Evolutionary conservation across 2,113 vertebrate genomes (phyloP).

Genomic region (Pipa parva): DNA sequence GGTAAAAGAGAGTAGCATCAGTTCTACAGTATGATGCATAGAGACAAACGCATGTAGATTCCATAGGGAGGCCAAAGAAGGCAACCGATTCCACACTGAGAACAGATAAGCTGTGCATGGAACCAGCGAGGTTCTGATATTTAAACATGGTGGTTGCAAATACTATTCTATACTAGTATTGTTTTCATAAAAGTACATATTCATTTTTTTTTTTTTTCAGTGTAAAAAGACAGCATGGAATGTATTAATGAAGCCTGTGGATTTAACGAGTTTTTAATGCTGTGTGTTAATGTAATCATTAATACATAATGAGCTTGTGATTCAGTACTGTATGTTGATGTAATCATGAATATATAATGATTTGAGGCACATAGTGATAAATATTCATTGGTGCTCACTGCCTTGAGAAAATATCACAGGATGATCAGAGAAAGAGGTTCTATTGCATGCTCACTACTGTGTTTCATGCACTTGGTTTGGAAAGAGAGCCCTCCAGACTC

Average conservation of each 20-base stretch:
- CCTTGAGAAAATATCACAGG: slow-evolving; percentile 5
- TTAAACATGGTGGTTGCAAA: no score
- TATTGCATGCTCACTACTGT: background rate
- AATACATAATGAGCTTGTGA: slow-evolving; percentile 34
- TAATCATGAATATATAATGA: slow-evolving; percentile 43
- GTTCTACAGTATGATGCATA: no score
- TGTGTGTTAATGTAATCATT: slow-evolving; percentile 38
- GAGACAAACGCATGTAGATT: no score
- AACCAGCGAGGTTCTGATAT: no score
- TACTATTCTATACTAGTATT: no score
- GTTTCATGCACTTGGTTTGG: background rate
- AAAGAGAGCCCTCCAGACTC: background rate
- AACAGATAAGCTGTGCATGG: no score
- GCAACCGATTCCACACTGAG: no score
- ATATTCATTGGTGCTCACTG: slow-evolving; percentile 25
- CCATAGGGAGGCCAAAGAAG: no score
- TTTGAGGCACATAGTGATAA: slow-evolving; percentile 20
- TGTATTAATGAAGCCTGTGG: slow-evolving; percentile 26
- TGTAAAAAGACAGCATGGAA: background rate
- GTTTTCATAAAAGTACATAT: no score
- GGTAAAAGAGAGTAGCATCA: no score
- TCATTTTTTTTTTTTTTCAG: no score
- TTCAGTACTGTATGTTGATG: slow-evolving; percentile 32
- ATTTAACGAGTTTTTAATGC: slow-evolving; percentile 38
- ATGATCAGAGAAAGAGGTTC: background rate